phyloP scores from a whole-genome alignment of 2,797 vertebrate species.

The Natrix natrix region DNA sequence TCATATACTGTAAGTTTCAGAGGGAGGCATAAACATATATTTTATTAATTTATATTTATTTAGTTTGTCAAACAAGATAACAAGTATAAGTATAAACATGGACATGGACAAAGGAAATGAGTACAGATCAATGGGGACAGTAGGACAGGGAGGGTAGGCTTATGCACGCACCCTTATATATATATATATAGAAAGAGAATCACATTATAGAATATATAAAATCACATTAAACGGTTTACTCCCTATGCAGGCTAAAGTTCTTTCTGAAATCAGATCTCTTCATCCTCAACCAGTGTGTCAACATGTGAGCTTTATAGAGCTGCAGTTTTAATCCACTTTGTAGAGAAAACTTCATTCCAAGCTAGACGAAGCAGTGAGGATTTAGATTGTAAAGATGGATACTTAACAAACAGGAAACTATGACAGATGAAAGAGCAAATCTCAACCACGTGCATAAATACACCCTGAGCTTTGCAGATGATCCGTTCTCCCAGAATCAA shows the following conservation, averaged over 20 bases:
- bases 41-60: too few species aligned
- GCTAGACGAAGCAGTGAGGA: background rate
- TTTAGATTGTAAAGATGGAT: conserved; percentile 41
- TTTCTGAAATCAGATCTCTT: conserved; percentile 19
- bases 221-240: background rate
- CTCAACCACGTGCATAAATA: conserved; percentile 43
- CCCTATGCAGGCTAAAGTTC: background rate
- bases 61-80: too few species aligned
- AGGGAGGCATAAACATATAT: background rate
- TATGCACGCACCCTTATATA: too few species aligned
- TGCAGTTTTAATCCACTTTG: conserved; percentile 22
- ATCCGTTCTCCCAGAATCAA: conserved; percentile 57
- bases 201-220: background rate
- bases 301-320: conserved; percentile 40
- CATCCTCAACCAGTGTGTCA: background rate
- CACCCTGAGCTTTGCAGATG: conserved; percentile 35
- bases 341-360: conserved; percentile 26
- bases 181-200: too few species aligned
- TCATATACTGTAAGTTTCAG: background rate
- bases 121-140: too few species aligned
- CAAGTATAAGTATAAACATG: too few species aligned
- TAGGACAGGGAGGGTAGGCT: too few species aligned
- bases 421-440: conserved; percentile 22
- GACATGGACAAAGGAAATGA: too few species aligned
- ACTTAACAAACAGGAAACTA: conserved; percentile 27